Evolutionary conservation across 2,888 invertebrate species (phyloP), one percentile per base, ranked within the genome.

Genomic region (Leptopilina drosophilae): DNA sequence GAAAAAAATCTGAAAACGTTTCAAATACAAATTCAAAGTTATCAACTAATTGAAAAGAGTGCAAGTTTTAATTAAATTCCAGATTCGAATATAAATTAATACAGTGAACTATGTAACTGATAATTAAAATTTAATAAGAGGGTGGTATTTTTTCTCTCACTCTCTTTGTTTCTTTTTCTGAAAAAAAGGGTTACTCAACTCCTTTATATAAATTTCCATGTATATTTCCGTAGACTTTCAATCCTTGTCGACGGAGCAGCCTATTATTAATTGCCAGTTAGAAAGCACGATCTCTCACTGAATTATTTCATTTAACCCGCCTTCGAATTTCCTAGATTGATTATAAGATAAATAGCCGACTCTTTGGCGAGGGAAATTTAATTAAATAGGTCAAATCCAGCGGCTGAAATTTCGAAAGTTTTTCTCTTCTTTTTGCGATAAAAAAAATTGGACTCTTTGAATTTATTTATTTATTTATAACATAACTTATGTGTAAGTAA

Each of bases 221-320:
- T 46, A 8, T 69, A 53, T 69, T 69, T 53, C 20, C 26, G 53
- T 49, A 49, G 49, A 53, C 49, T 49, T 69, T 26, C 69, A 26
- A 69, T 53, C 20, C 53, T 49, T 26, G 53, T 53, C 69, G 15
- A 49, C 26, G 69, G 33, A 53, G 49, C 20, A 69, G 26, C 53
- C 69, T 69, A 69, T 69, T 69, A 69, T 53, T 69, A 69, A 69
- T 69, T 69, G 26, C 69, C 69, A 49, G 69, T 26, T 53, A 69
- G 49, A 7, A 26, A 26, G 20, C 46, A 69, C 26, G 26, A 53
- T 14, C 49, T 69, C 20, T n/a, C 33, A 33, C 9, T 49, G 14
- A 26, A 26, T 49, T 69, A 69, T 69, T 69, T 69, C 53, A 53
- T 6, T 53, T 2, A 69, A 49, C 5, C 7, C 69, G 14, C 49